Conservation (phyloP, 2,888 invertebrate genomes). For the Agonopterix alstromeriana region DNA sequence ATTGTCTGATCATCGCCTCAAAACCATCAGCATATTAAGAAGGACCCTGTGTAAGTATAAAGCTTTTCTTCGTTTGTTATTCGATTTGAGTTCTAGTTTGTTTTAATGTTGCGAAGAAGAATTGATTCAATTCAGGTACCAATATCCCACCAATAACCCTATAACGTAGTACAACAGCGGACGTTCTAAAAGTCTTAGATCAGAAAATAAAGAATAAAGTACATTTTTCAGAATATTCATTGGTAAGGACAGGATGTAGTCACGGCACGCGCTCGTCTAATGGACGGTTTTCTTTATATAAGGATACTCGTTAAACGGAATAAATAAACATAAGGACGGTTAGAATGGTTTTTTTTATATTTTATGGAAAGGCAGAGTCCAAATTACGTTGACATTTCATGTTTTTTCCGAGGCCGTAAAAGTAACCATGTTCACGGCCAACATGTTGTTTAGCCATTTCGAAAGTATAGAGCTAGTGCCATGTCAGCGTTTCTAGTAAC, state of each 20-base stretch:
- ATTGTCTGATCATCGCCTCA: too few relatives aligned
- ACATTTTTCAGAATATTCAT: neutral
- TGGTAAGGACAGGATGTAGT: neutral
- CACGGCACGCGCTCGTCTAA: slow-evolving; percentile 6
- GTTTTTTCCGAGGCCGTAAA: slow-evolving; percentile 24
- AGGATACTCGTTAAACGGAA: slow-evolving; percentile 7
- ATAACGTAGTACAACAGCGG: too few relatives aligned
- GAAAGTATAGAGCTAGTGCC: slow-evolving; percentile 32
- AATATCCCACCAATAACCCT: too few relatives aligned
- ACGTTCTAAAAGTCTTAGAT: neutral
- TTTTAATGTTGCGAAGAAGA: too few relatives aligned
- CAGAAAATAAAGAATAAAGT: neutral
- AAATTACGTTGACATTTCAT: slow-evolving; percentile 10
- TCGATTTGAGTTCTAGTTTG: too few relatives aligned
- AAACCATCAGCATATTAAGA: too few relatives aligned
- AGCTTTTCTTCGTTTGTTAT: too few relatives aligned
- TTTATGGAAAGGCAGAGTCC: slow-evolving; percentile 6
- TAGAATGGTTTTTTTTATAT: slow-evolving; percentile 1
- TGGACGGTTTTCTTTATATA: slow-evolving; percentile 7
- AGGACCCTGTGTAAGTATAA: too few relatives aligned
- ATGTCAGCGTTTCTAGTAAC: slow-evolving; percentile 40
- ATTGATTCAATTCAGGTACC: too few relatives aligned
- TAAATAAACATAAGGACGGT: slow-evolving; percentile 8
- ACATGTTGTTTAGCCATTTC: slow-evolving; percentile 45
- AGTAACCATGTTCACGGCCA: slow-evolving; percentile 18